Percentiles rank a stretch among this genome's conserved stretches.
These are phyloP conservation scores for Exaiptasia diaphana DNA, from an alignment of 64 coral and sea anemone genomes.

Conservation along the genomic window DNA sequence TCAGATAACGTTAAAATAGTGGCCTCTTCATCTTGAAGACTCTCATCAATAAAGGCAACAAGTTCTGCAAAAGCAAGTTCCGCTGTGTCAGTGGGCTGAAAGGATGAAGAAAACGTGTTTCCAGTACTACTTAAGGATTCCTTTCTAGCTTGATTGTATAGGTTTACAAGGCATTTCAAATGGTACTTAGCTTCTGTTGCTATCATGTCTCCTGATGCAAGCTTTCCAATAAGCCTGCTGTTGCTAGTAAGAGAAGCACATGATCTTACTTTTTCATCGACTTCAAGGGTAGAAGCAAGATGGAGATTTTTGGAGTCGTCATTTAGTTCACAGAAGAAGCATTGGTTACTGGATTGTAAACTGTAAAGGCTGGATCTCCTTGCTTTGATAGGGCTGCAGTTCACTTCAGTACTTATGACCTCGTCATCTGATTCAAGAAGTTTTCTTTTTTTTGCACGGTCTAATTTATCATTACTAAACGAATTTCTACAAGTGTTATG, in stretches of 20 bases:
- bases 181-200: slow-evolving; percentile 31
- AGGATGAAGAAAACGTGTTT: neutral
- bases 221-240: neutral
- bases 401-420: neutral
- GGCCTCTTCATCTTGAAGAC: neutral
- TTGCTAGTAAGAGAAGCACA: slow-evolving; percentile 3
- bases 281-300: slow-evolving; percentile 1
- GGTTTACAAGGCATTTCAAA: neutral
- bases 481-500: slow-evolving; percentile 36
- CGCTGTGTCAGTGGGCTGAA: neutral
- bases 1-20: slow-evolving; percentile 7
- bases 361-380: neutral
- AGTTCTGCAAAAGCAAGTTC: slow-evolving; percentile 21
- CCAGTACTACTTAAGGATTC: neutral
- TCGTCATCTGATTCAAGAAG: neutral
- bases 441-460: slow-evolving; percentile 29
- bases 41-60: neutral
- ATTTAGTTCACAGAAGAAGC: slow-evolving; percentile 19
- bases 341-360: neutral
- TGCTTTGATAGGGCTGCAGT: neutral
- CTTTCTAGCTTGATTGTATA: neutral
- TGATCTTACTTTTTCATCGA: slow-evolving; percentile 11
- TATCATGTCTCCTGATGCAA: slow-evolving; percentile 24
- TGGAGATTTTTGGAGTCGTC: neutral
- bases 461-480: slow-evolving; percentile 49